Evolutionary conservation across 1,140 invertebrate genomes (phyloP).

Genomic region (Periplaneta americana): DNA sequence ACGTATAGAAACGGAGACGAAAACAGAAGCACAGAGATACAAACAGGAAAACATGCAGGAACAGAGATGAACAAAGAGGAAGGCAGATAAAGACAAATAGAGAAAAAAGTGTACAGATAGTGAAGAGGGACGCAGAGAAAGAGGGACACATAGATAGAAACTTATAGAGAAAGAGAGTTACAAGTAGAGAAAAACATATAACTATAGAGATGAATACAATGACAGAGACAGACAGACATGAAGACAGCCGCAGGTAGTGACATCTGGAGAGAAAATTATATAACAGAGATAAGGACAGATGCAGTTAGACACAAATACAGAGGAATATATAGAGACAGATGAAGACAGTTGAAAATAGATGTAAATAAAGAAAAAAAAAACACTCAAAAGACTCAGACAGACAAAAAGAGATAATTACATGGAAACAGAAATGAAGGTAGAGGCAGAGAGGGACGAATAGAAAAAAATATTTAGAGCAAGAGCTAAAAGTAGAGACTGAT

Average conservation of each 20-base stretch:
- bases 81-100: not conserved
- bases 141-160: not conserved
- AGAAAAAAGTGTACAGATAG: not conserved
- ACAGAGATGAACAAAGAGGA: not conserved
- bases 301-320: not conserved
- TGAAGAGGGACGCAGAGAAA: not conserved
- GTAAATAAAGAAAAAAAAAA: too few relatives aligned
- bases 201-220: not conserved
- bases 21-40: too few relatives aligned
- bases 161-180: not conserved
- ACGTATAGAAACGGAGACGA: too few relatives aligned
- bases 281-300: not conserved
- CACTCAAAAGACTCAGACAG: not conserved
- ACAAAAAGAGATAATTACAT: not conserved
- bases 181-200: not conserved
- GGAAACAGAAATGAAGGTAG: not conserved
- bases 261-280: not conserved
- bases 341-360: too few relatives aligned
- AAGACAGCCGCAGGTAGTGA: not conserved
- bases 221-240: not conserved
- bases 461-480: not conserved
- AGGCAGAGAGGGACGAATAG: not conserved
- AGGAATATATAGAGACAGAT: not conserved
- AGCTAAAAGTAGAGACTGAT: not conserved
- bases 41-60: not conserved